A percentile compares a stretch with the other conserved stretches of the same genome.
These are phyloP conservation scores for Cricetomys ansorgei DNA, from an alignment of 2,113 vertebrate species.

Conservation along the genomic window DNA sequence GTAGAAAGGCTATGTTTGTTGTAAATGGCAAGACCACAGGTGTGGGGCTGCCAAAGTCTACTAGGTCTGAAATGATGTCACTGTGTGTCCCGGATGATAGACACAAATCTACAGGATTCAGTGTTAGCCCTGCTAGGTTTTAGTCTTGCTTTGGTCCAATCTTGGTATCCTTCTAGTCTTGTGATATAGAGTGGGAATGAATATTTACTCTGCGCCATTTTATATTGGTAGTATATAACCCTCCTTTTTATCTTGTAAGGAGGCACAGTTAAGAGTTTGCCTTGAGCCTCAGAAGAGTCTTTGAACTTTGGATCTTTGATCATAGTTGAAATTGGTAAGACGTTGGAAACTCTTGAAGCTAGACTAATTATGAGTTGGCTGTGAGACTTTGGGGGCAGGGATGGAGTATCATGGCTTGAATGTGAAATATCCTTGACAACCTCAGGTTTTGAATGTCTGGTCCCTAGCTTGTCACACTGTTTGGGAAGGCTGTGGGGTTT, in stretches of 20 bases:
- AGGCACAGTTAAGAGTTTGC: background rate
- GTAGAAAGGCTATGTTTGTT: background rate
- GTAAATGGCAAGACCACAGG: background rate
- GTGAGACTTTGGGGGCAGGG: background rate
- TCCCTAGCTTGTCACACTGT: background rate
- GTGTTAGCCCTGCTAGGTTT: background rate
- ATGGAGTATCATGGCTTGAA: background rate
- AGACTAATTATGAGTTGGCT: background rate
- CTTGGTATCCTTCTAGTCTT: background rate
- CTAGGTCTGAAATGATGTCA: background rate
- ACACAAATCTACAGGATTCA: background rate
- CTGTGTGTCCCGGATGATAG: background rate
- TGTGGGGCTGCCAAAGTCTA: background rate
- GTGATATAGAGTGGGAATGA: background rate
- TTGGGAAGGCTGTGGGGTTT: background rate
- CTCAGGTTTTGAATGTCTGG: background rate
- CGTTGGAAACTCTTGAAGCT: background rate
- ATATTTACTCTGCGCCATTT: background rate
- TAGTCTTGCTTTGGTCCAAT: background rate
- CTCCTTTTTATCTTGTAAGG: background rate
- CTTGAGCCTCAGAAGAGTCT: constrained; percentile 1
- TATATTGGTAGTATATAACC: background rate
- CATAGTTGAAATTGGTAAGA: background rate
- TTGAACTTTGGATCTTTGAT: background rate
- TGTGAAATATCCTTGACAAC: background rate